These are phyloP conservation scores for Physella acuta DNA, from an alignment of 1,140 invertebrate genomes.

Conservation along the genomic window DNA sequence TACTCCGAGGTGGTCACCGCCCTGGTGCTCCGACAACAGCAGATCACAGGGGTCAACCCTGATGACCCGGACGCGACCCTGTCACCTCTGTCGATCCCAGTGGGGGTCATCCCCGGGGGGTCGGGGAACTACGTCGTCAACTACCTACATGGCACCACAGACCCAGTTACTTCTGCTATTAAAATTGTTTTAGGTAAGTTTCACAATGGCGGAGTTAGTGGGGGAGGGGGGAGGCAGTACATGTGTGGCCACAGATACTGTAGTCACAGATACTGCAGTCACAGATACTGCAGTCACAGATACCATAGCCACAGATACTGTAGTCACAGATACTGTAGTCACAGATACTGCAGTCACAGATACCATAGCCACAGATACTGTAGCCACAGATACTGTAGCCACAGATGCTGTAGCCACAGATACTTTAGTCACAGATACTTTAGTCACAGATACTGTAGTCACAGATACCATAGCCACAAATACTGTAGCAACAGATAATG, in stretches of 20 bases:
- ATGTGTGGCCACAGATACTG: background rate
- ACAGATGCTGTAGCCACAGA: too few species aligned
- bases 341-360: too few species aligned
- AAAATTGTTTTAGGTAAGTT: conserved; percentile 20
- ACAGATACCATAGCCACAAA: too few species aligned
- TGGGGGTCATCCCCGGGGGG: conserved; percentile 44
- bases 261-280: too few species aligned
- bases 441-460: too few species aligned
- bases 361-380: too few species aligned
- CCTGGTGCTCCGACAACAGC: conserved; percentile 34
- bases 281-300: too few species aligned
- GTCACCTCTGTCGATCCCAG: conserved; percentile 30
- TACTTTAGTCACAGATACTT: too few species aligned
- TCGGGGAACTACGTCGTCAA: conserved; percentile 36
- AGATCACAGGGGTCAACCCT: conserved; percentile 30
- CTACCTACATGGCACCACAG: conserved; percentile 38
- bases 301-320: too few species aligned
- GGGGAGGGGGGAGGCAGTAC: background rate
- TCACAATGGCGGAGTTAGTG: background rate
- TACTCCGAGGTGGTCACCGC: conserved; percentile 44
- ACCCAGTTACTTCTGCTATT: conserved; percentile 35
- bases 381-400: too few species aligned
- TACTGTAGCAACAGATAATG: too few species aligned
- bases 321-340: too few species aligned
- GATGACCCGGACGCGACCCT: conserved; percentile 33